These are phyloP conservation scores for Chesias legatella DNA, from an alignment of 2,888 invertebrate genomes.

Conservation along the genomic window DNA sequence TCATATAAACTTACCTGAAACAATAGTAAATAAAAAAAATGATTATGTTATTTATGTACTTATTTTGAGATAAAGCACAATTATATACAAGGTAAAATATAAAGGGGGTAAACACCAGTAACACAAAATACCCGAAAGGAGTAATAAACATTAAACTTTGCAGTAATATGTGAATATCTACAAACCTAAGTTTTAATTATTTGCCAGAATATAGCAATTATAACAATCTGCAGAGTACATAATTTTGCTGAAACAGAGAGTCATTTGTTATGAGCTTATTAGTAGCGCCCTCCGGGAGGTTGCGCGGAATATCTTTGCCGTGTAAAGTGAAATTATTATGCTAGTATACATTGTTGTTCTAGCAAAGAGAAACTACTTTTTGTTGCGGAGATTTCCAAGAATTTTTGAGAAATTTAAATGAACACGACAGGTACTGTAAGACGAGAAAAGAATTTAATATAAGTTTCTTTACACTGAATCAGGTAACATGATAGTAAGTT, in stretches of 20 bases:
- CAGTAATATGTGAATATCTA: slow-evolving; percentile 1
- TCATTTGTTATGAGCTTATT: slow-evolving; percentile 65
- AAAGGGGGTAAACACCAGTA: too few species aligned
- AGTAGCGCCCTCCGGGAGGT: slow-evolving; percentile 39
- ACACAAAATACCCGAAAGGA: background rate
- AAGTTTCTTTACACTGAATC: too few species aligned
- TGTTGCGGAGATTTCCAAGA: too few species aligned
- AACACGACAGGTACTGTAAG: too few species aligned
- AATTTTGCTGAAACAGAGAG: slow-evolving; percentile 41
- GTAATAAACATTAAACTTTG: background rate
- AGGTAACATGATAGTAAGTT: too few species aligned
- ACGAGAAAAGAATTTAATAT: too few species aligned
- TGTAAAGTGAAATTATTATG: slow-evolving; percentile 28
- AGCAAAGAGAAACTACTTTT: too few species aligned
- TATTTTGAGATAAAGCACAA: too few species aligned
- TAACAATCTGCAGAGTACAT: slow-evolving; percentile 33
- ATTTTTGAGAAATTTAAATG: too few species aligned
- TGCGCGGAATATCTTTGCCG: slow-evolving; percentile 44
- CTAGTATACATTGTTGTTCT: slow-evolving; percentile 7
- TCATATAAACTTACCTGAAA: slow-evolving; percentile 31
- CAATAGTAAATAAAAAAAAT: slow-evolving; percentile 17
- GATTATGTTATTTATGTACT: background rate
- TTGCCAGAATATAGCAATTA: slow-evolving; percentile 19
- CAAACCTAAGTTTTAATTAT: slow-evolving; percentile 16
- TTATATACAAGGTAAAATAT: too few species aligned